These are phyloP conservation scores for Rhynchophorus ferrugineus DNA, from an alignment of 1,140 invertebrate species.

Conservation along the genomic window DNA sequence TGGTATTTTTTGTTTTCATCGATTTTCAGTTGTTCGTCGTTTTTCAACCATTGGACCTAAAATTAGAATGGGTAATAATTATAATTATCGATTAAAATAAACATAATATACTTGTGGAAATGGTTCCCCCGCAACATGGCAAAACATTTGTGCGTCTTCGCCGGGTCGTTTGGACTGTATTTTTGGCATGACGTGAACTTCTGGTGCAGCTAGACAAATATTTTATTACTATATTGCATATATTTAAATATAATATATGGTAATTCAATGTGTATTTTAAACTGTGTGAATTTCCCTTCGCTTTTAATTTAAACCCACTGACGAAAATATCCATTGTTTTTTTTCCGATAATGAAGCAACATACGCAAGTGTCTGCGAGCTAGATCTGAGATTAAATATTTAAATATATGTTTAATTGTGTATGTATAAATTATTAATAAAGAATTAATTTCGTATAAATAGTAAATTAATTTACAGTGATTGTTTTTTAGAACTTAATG, in stretches of 20 bases:
- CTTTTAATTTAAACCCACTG: no score
- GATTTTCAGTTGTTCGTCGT: slow-evolving; percentile 57
- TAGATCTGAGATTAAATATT: no score
- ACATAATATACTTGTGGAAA: slow-evolving; percentile 48
- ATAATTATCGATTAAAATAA: neutral
- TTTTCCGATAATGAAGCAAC: no score
- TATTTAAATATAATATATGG: neutral
- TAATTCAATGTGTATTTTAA: neutral
- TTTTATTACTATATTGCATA: neutral
- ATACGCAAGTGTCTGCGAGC: no score
- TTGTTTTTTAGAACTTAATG: no score
- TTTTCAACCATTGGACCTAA: slow-evolving; percentile 63
- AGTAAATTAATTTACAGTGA: no score
- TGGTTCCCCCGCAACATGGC: slow-evolving; percentile 63
- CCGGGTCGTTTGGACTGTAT: slow-evolving; percentile 60
- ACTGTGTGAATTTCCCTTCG: no score
- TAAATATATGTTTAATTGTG: no score
- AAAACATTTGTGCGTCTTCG: slow-evolving; percentile 60
- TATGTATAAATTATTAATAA: no score
- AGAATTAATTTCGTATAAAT: no score
- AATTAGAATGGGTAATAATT: slow-evolving; percentile 12
- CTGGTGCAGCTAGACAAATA: slow-evolving; percentile 52
- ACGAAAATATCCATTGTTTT: no score
- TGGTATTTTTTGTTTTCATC: slow-evolving; percentile 52
- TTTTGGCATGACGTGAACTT: slow-evolving; percentile 60